Evolutionary conservation across 2,797 vertebrate genomes (phyloP).

Genomic region (Cirrhinus molitorella): DNA sequence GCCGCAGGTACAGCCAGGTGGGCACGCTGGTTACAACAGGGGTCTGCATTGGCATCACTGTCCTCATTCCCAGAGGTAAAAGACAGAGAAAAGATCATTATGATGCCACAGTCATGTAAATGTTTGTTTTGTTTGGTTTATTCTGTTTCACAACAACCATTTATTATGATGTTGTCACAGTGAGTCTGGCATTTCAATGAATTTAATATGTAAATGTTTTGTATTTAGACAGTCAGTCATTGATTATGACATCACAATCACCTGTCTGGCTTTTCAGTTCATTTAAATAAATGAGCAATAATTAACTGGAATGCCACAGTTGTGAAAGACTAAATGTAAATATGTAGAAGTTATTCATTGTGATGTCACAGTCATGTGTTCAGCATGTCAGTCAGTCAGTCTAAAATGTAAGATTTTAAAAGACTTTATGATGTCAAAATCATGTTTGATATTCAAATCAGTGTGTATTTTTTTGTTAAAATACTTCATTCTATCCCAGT

Average conservation of each 20-base stretch:
- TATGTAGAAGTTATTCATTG: not conserved
- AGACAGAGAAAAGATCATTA: not conserved
- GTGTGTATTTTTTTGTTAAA: not conserved
- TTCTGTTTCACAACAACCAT: not conserved
- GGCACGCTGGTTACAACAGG: constrained; percentile 74
- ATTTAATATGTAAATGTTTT: constrained; percentile 1
- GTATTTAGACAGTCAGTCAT: not conserved
- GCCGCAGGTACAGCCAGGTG: constrained; percentile 76
- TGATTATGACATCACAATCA: not conserved
- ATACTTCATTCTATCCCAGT: not conserved
- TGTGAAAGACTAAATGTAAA: not conserved
- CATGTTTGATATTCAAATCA: not conserved
- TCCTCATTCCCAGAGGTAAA: constrained; percentile 73
- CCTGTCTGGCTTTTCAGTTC: not conserved
- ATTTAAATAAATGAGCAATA: not conserved
- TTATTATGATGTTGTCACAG: not conserved
- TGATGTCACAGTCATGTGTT: not conserved
- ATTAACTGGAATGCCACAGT: not conserved
- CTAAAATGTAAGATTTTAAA: not conserved
- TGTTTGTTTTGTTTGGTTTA: constrained; percentile 1
- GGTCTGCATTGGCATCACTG: constrained; percentile 69
- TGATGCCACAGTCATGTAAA: not conserved
- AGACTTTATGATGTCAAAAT: too few relatives aligned
- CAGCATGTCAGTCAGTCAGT: not conserved
- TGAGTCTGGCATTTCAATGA: not conserved